Base-by-base conservation (phyloP, 1,140 invertebrate species). In the Araneus ventricosus region DNA sequence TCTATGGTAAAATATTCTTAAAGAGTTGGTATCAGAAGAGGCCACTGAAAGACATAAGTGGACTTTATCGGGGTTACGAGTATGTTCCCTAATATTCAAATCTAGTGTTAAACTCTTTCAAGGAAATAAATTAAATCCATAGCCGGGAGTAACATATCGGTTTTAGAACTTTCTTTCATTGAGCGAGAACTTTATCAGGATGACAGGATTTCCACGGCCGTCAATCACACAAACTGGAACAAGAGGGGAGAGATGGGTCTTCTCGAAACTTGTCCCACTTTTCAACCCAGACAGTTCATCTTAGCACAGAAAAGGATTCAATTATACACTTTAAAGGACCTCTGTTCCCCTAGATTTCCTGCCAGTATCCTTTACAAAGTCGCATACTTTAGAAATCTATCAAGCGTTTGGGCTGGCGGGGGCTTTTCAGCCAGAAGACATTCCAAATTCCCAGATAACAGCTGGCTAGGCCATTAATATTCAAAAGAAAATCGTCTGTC, bases 381-480 rank as follows among this genome's bases (percentile, higher is more conserved):
- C 45, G 8, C 45, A 10, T 27, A 27, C n/a, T 27, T 27, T 7
- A 5, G 24, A 34, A 75, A 30, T 75, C 30, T 70, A 8, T 70
- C 67, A 70, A 7, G 1, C 30, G 14, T 61, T 20, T 61, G 0
- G 10, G 10, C 4, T 30, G 10, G 27, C 1, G 67, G 30, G 27
- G 27, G 27, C 30, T 17, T 20, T 75, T 4, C 7, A 30, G 27
- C 39, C 39, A 39, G 6, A 82, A 52, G 39, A n/a, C 79, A 82
- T n/a, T 24, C 8, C 20, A 45, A 3, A n/a, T 24, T 45, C 22
- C 37, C 5, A 82, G 79, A 82, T 39, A 82, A 82, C 79, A 82
- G 79, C 79, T 41, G 79, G 39, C 17, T 6, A 24, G 7, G 24
- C 79, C 79, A 82, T 82, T 82, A 82, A 82, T 82, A 82, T 82